Conservation (phyloP, 1,140 invertebrate species). For the Frieseomelitta varia region DNA sequence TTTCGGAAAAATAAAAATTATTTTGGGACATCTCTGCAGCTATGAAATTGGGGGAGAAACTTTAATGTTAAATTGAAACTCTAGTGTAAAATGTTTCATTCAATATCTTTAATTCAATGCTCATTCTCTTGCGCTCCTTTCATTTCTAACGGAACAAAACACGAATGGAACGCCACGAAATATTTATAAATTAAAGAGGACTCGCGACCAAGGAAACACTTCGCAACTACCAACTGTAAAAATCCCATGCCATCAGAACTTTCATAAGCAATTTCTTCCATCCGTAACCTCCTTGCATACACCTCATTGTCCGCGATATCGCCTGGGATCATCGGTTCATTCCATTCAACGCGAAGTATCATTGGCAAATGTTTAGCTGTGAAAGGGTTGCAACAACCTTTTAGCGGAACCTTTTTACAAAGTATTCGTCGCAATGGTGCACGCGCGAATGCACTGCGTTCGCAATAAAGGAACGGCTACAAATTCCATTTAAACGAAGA, state of each 20-base stretch:
- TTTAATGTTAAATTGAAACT: too few species aligned
- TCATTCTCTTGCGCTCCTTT: not conserved
- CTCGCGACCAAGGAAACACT: too few species aligned
- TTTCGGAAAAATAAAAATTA: not conserved
- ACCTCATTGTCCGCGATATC: not conserved
- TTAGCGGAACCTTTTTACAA: not conserved
- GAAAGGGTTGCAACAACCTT: too few species aligned
- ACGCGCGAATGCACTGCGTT: not conserved
- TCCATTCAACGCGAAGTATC: not conserved
- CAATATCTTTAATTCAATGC: not conserved
- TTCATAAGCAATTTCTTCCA: not conserved
- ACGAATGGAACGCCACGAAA: too few species aligned
- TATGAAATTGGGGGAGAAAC: not conserved
- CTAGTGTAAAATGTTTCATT: not conserved
- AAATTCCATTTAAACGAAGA: constrained; percentile 11
- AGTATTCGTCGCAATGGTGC: not conserved
- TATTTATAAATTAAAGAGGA: too few species aligned
- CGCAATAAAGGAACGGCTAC: constrained; percentile 6
- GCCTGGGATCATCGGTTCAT: not conserved
- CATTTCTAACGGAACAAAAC: not conserved
- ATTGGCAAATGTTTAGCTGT: not conserved
- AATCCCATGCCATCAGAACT: not conserved
- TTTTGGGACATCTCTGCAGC: not conserved
- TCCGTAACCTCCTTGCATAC: too few species aligned
- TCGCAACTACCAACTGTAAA: not conserved